phyloP scores from a whole-genome alignment of 2,888 invertebrate genomes.

The Eupithecia insigniata region DNA sequence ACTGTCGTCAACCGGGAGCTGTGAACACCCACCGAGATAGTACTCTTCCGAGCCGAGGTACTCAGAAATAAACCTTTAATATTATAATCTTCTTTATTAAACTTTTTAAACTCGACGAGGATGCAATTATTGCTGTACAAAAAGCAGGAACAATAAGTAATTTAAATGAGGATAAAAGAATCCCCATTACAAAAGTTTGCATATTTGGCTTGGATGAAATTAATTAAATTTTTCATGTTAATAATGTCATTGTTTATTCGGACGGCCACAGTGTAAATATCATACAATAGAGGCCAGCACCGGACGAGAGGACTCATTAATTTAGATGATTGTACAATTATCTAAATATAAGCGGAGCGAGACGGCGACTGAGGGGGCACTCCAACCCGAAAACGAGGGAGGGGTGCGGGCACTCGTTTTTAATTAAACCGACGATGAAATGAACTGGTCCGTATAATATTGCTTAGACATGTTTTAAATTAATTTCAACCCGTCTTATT shows the following conservation, averaged over 20 bases:
- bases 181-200: conserved; percentile 33
- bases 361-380: conserved; percentile 73
- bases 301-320: conserved; percentile 84
- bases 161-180: conserved; percentile 26
- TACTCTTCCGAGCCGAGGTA: conserved; percentile 52
- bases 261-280: conserved; percentile 67
- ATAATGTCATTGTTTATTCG: conserved; percentile 75
- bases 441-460: conserved; percentile 84
- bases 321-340: conserved; percentile 85
- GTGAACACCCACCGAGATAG: conserved; percentile 67
- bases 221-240: conserved; percentile 68
- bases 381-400: conserved; percentile 80
- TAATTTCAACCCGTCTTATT: conserved; percentile 78
- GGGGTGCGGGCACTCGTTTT: conserved; percentile 83
- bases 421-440: conserved; percentile 84
- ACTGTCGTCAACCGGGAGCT: conserved; percentile 78
- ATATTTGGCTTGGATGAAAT: conserved; percentile 40
- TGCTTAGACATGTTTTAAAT: conserved; percentile 84
- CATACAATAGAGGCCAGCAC: conserved; percentile 79
- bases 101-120: conserved; percentile 32
- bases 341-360: conserved; percentile 84
- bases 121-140: conserved; percentile 18
- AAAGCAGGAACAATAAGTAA: conserved; percentile 21
- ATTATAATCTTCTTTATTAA: conserved; percentile 45
- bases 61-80: conserved; percentile 44